Base-by-base conservation (phyloP, 2,888 invertebrate species). In the Gibbula magus region DNA sequence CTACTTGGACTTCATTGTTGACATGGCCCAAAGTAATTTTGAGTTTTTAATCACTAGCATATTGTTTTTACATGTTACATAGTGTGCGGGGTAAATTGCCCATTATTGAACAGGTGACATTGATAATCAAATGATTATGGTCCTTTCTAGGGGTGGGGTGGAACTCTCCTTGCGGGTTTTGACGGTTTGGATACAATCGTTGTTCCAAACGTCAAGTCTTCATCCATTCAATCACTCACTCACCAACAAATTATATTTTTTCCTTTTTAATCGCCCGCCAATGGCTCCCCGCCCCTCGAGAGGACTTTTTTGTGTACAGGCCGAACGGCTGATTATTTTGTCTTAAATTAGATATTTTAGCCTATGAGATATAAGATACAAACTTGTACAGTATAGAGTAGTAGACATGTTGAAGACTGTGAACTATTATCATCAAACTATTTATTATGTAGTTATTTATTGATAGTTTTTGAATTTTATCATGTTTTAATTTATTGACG, bases 391-490 rank as follows among this genome's bases (percentile, higher is more conserved):
- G 32, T 32, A 20, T 70, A 70, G 70, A 20, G 4, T 70, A 70
- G 67, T 29, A 4, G 35, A 70, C 70, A 35, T 70, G 70, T 18
- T 70, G 32, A 70, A 32, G 32, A 70, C 39, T 70, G 70, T 70
- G 70, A 70, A 70, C 35, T 70, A 32, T 70, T 32, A 67, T 67
- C 32, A 67, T 67, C 67, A 29, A 70, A 70, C 70, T 70, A 70
- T 70, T 70, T 70, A 70, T 70, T 70, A 70, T n/a, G 70, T 70
- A 70, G 70, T 70, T 70, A 70, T 70, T 70, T 70, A 70, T 70
- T 70, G 70, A 70, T 70, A 70, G 70, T 70, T 70, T 70, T 70
- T 70, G 70, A 70, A 70, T 70, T 70, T 70, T 70, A 70, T 70
- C 70, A 70, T 70, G 70, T 70, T 70, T 70, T 35, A 70, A 35